Evolutionary conservation across 2,797 vertebrate species (phyloP).

Genomic region (Sciaenops ocellatus): DNA sequence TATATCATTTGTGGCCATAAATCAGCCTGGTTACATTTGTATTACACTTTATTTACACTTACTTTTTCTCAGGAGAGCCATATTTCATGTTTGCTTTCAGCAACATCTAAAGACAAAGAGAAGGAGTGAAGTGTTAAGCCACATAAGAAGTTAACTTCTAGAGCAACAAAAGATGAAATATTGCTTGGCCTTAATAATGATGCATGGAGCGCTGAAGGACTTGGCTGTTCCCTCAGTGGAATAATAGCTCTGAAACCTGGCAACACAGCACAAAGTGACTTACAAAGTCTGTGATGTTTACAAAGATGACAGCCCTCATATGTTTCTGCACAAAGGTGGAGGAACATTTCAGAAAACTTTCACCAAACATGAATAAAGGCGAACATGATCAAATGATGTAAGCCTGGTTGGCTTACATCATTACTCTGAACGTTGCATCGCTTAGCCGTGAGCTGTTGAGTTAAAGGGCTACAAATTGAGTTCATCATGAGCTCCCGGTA

Average conservation of each 20-base stretch:
- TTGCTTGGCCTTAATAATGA: constrained; percentile 5
- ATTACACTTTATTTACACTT: constrained; percentile 51
- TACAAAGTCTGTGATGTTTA: neutral
- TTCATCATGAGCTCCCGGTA: neutral
- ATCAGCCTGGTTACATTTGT: neutral
- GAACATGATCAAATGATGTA: too few species aligned
- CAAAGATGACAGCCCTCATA: neutral
- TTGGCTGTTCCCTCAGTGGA: neutral
- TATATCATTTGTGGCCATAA: neutral
- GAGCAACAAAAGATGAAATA: constrained; percentile 16
- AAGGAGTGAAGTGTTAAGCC: neutral
- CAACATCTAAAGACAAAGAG: constrained; percentile 62
- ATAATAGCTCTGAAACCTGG: constrained; percentile 4
- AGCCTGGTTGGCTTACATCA: too few species aligned
- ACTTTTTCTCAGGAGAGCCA: constrained; percentile 84
- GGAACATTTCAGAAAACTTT: neutral
- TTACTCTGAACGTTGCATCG: neutral
- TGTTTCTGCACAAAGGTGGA: neutral
- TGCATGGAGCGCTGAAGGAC: neutral
- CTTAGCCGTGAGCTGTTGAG: neutral
- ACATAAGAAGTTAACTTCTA: neutral
- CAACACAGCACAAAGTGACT: neutral
- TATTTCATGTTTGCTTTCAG: constrained; percentile 65
- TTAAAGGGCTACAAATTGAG: neutral
- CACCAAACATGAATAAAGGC: neutral